Evolutionary conservation across 2,797 vertebrate genomes (phyloP), one percentile per base, ranked within the genome.

Genomic region (Limnodromus scolopaceus): DNA sequence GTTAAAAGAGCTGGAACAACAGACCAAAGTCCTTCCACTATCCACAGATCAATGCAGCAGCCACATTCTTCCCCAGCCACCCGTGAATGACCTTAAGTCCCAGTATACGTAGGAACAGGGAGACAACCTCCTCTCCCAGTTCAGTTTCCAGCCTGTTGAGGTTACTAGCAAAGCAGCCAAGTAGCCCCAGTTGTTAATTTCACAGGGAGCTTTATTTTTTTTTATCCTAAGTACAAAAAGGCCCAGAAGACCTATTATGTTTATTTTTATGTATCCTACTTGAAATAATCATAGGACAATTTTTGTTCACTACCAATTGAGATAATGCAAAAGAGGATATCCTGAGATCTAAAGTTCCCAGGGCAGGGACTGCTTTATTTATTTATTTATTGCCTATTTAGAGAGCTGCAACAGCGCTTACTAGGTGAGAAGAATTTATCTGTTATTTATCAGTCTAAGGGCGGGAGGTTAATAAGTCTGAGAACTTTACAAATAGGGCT

Each of bases 11-110:
- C 46, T 75, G 71, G 39, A 80, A 61, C 34, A 55, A 86, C 18
- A 71, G 88, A 83, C 51, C 83, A 45, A 91, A 96, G 93, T 89
- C 93, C 93, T 84, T 81, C 74, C 39, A 38, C 51, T 77, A 39
- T 24, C 71, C 84, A 51, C 60, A 39, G 34, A 74, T 20, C 41
- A 58, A 25, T 5, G 24, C 64, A 92, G 23, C 34, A 49, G 55
- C 30, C 57, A 6, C 70, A 30, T 83, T 87, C 71, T 70, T 96
- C 71, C 55, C 5, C 4, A 36, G 43, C 23, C 14, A 38, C 66
- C 66, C 2, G 1, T 13, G 43, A 49, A 25, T 1, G 9, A 69
- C 55, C 75, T 19, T 14, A 27, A 10, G 13, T 6, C 17, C 6
- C 0, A 6, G 43, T 2, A 25, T 1, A 49, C 4, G 27, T 4